These are phyloP conservation scores for Oriolus oriolus DNA, from an alignment of 2,113 vertebrate species.

Conservation along the genomic window DNA sequence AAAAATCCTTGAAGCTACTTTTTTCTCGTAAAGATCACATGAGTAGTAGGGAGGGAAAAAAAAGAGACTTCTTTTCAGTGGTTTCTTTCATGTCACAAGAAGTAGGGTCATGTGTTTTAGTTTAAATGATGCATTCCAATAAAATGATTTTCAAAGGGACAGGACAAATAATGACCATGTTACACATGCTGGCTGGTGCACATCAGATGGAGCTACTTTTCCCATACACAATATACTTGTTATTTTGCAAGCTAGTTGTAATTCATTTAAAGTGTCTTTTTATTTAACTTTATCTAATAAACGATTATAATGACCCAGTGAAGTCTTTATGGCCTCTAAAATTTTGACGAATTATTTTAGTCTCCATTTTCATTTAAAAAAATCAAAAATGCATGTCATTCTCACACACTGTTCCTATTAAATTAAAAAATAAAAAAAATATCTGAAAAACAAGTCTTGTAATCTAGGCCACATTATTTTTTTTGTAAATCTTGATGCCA, in stretches of 20 bases:
- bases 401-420: not conserved
- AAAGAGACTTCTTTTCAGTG: slow-evolving; percentile 56
- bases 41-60: not conserved
- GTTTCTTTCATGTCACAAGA: slow-evolving; percentile 75
- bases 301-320: slow-evolving; percentile 62
- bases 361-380: slow-evolving; percentile 22
- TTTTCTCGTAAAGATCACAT: slow-evolving; percentile 61
- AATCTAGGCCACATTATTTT: not conserved
- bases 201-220: slow-evolving; percentile 76
- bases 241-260: slow-evolving; percentile 67
- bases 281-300: slow-evolving; percentile 69
- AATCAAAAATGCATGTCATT: slow-evolving; percentile 19
- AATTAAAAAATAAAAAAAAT: not conserved
- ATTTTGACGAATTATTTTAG: slow-evolving; percentile 38
- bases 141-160: slow-evolving; percentile 82
- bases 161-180: slow-evolving; percentile 73
- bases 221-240: slow-evolving; percentile 66
- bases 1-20: slow-evolving; percentile 63
- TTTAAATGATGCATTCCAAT: slow-evolving; percentile 83
- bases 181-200: slow-evolving; percentile 62
- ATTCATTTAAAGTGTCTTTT: slow-evolving; percentile 62
- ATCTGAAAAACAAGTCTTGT: not conserved
- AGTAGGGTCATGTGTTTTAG: slow-evolving; percentile 76
- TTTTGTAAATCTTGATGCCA: not conserved
- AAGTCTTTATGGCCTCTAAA: slow-evolving; percentile 59